Evolutionary conservation across 1,140 invertebrate genomes (phyloP), one percentile per base, ranked within the genome.

Genomic region (Trichogramma pretiosum): DNA sequence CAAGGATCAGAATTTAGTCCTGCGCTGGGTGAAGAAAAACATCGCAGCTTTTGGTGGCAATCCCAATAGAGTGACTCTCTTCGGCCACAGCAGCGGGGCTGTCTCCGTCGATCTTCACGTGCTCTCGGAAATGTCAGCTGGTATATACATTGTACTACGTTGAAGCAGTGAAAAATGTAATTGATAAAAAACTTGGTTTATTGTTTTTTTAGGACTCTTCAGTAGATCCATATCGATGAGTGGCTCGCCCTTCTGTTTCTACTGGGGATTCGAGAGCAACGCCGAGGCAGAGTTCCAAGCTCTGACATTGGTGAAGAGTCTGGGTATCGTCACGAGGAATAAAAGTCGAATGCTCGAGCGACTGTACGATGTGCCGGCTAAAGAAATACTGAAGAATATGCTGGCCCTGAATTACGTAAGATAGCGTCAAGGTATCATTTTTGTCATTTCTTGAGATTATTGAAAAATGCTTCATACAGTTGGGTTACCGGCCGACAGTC

Each of bases 1-100:
- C 24, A 74, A 74, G 53, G 82, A 83, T 59, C 74, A 81, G 34
- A 60, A 77, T 39, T 46, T 73, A 14, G 79, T 76, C 17, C 56
- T 83, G 3, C 67, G 73, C 56, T 84, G 81, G 81, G 60, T 84
- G 0, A 62, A 79, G 48, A 55, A 71, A 23, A 80, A 83, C 53
- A 76, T 83, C 8, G 55, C 54, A 13, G 56, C 60, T 32, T 83
- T 83, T 59, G 78, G 79, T 19, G 76, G 77, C 14, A 65, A 79
- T 63, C 56, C 68, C 1, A 56, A 63, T 16, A 68, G 58, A 45
- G 56, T 79, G 5, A 77, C 76, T 3, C 54, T 78, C 39, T 74
- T 77, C 64, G 77, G 77, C 11, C 58, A 63, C 47, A 65, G 68
- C 48, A 67, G 72, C 28, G 76, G 77, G 3, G 69, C 70, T 19